Evolutionary conservation across 2,113 vertebrate genomes (phyloP).

Genomic region (Trichomycterus rosablanca): DNA sequence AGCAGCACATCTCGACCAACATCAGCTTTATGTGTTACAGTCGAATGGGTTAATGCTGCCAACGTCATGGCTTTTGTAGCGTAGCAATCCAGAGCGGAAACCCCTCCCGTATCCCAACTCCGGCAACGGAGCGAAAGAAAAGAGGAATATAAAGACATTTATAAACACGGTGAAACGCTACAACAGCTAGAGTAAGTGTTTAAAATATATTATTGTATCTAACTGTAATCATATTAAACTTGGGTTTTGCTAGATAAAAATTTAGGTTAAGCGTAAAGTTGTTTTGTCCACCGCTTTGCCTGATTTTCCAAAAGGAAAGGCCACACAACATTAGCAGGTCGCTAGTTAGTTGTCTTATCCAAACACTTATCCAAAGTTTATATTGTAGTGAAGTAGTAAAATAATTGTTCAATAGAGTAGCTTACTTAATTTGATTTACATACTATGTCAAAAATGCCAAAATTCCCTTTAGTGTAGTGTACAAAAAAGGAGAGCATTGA

Average conservation of each 20-base stretch:
- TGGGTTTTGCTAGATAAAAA: neutral
- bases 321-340: slow-evolving; percentile 42
- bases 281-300: neutral
- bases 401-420: no score
- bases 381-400: no score
- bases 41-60: slow-evolving; percentile 8
- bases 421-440: no score
- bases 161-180: slow-evolving; percentile 46
- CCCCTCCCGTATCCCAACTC: slow-evolving; percentile 53
- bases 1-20: no score
- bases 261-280: neutral
- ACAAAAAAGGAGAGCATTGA: no score
- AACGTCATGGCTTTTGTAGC: slow-evolving; percentile 41
- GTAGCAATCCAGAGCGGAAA: slow-evolving; percentile 48
- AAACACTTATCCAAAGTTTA: no score
- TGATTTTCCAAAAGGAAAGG: slow-evolving; percentile 40
- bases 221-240: neutral
- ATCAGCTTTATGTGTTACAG: no score
- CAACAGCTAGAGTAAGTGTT: slow-evolving; percentile 37
- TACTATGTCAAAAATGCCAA: no score
- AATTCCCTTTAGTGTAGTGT: no score
- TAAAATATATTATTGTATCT: neutral
- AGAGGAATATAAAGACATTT: slow-evolving; percentile 46
- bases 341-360: neutral
- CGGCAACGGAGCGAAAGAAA: slow-evolving; percentile 45